A percentile compares a stretch with the other conserved stretches of the same genome.
These are phyloP conservation scores for Nemotelus pantherinus DNA, from an alignment of 2,888 invertebrate genomes.

Conservation along the genomic window DNA sequence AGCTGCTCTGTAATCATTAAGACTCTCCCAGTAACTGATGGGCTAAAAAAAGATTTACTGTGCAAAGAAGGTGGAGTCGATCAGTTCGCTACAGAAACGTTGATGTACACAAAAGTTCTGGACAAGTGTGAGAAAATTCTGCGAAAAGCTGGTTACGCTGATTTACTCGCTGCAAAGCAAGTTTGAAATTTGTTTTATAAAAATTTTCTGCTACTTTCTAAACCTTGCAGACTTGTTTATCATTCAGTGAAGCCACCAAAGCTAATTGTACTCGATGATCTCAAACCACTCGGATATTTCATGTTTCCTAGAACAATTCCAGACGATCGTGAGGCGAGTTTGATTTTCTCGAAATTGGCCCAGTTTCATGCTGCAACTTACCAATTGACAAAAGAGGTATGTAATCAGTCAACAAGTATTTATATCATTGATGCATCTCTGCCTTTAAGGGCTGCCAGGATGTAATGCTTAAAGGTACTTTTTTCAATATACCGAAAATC, in stretches of 20 bases:
- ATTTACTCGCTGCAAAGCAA: constrained; percentile 23
- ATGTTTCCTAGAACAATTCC: constrained; percentile 10
- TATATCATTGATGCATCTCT: not conserved
- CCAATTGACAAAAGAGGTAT: constrained; percentile 28
- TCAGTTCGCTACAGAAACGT: constrained; percentile 8
- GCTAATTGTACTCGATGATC: constrained; percentile 31
- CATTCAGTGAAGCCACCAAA: constrained; percentile 2
- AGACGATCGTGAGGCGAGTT: not conserved
- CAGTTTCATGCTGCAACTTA: constrained; percentile 22
- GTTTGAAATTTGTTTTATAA: not conserved
- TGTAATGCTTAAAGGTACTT: constrained; percentile 14
- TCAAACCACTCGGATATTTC: constrained; percentile 16
- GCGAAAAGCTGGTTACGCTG: not conserved
- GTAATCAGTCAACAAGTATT: not conserved
- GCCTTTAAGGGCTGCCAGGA: constrained; percentile 24
- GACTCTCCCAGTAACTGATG: constrained; percentile 15
- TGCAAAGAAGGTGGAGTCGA: not conserved
- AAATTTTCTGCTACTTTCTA: not conserved
- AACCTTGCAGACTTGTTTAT: constrained; percentile 11
- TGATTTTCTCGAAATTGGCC: constrained; percentile 31
- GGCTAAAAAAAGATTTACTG: constrained; percentile 16
- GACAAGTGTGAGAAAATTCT: constrained; percentile 3
- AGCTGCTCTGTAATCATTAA: constrained; percentile 11
- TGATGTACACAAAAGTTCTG: constrained; percentile 11
- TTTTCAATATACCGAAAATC: constrained; percentile 14